phyloP scores from a whole-genome alignment of 2,113 vertebrate genomes.

The Ceyx margarethae region DNA sequence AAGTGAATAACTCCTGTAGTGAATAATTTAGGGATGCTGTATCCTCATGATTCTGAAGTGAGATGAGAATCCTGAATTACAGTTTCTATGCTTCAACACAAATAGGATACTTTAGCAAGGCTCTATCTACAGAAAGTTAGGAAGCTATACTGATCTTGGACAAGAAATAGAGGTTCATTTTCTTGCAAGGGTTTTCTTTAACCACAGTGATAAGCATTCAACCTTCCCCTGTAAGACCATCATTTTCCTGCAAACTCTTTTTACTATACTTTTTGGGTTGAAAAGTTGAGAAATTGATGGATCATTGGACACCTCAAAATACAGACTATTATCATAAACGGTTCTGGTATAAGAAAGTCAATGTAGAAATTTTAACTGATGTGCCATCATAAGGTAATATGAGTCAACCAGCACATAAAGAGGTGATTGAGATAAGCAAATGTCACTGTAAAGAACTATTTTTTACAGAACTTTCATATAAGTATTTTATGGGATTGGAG shows the following conservation, averaged over 20 bases:
- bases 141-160: neutral
- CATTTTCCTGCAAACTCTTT: neutral
- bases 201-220: neutral
- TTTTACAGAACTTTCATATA: neutral
- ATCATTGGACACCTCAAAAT: neutral
- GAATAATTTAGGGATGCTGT: neutral
- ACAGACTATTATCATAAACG: neutral
- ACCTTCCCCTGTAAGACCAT: neutral
- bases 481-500: neutral
- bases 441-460: neutral
- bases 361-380: neutral
- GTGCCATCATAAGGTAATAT: neutral
- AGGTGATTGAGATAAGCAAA: neutral
- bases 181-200: neutral
- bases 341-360: neutral
- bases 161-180: neutral
- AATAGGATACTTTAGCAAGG: neutral
- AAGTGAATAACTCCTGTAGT: neutral
- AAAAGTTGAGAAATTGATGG: neutral
- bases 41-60: neutral
- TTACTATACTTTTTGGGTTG: neutral
- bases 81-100: neutral
- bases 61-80: fast-evolving
- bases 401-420: neutral
- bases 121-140: neutral